These are phyloP conservation scores for Chaetodon trifascialis DNA, from an alignment of 2,113 vertebrate genomes.

Conservation along the genomic window DNA sequence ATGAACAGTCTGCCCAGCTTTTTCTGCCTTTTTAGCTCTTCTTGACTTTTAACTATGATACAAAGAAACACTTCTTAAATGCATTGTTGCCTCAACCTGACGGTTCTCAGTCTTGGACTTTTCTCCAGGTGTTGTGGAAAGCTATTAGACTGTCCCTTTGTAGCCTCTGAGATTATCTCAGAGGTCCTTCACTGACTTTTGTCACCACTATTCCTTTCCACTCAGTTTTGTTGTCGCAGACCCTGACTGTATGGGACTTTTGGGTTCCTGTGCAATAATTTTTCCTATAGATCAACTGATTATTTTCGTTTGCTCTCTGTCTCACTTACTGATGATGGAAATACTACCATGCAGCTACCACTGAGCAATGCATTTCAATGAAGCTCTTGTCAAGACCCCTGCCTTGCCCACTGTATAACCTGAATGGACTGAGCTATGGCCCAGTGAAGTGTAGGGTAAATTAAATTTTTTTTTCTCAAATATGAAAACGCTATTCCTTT, in stretches of 20 bases:
- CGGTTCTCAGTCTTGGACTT: slow-evolving; percentile 39
- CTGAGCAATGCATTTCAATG: slow-evolving; percentile 84
- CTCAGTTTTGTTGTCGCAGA: slow-evolving; percentile 43
- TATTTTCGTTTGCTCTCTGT: slow-evolving; percentile 75
- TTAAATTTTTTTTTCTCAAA: slow-evolving; percentile 64
- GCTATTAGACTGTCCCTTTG: slow-evolving; percentile 42
- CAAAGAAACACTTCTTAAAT: slow-evolving; percentile 13
- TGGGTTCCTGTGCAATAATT: slow-evolving; percentile 68
- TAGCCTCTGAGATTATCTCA: slow-evolving; percentile 37
- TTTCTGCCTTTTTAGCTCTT: slow-evolving; percentile 36
- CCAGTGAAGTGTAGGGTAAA: slow-evolving; percentile 64
- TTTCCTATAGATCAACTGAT: slow-evolving; percentile 77
- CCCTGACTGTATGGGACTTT: slow-evolving; percentile 43
- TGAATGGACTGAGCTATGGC: slow-evolving; percentile 65
- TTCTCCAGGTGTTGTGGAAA: slow-evolving; percentile 9
- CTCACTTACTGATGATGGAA: slow-evolving; percentile 80
- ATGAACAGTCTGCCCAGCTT: background rate
- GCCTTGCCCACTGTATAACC: slow-evolving; percentile 75
- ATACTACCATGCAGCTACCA: slow-evolving; percentile 70
- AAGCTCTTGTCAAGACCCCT: slow-evolving; percentile 78
- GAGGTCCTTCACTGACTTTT: slow-evolving; percentile 20
- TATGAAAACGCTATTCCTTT: slow-evolving; percentile 57
- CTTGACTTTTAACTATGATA: slow-evolving; percentile 47
- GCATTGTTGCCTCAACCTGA: slow-evolving; percentile 24
- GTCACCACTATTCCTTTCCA: slow-evolving; percentile 22